A percentile compares a stretch with the other conserved stretches of the same genome.
These are phyloP conservation scores for Cynodonichthys magdalenae DNA, from an alignment of 2,797 vertebrate genomes.

Conservation along the genomic window DNA sequence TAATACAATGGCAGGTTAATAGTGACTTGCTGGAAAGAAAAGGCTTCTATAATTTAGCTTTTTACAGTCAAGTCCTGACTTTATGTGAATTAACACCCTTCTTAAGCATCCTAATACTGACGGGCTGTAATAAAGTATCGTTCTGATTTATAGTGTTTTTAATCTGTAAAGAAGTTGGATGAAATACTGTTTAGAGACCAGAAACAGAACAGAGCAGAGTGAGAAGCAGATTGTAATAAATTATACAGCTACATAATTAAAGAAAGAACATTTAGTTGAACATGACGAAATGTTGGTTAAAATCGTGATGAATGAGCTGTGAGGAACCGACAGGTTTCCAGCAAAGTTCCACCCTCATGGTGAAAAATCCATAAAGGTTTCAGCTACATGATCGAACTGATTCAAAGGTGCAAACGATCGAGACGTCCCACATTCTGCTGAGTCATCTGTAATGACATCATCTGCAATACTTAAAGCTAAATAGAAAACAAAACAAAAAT, in stretches of 20 bases:
- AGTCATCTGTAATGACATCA: constrained; percentile 57
- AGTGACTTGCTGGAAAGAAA: constrained; percentile 34
- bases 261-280: constrained; percentile 40
- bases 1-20: too few relatives aligned
- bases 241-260: constrained; percentile 46
- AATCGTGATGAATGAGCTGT: constrained; percentile 29
- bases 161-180: constrained; percentile 50
- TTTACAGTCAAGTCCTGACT: constrained; percentile 10
- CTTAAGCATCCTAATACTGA: constrained; percentile 56
- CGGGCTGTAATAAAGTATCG: constrained; percentile 36
- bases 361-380: constrained; percentile 24
- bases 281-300: constrained; percentile 41
- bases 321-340: constrained; percentile 6
- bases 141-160: constrained; percentile 74
- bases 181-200: constrained; percentile 70
- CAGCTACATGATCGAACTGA: constrained; percentile 52
- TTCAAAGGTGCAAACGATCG: constrained; percentile 68
- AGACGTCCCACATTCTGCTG: constrained; percentile 55
- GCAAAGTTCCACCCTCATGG: constrained; percentile 6
- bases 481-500: constrained; percentile 41
- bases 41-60: constrained; percentile 28
- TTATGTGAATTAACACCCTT: background rate
- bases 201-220: constrained; percentile 34
- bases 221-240: constrained; percentile 30
- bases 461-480: constrained; percentile 68